Conservation (phyloP, 1,140 invertebrate species). For the Triops cancriformis region DNA sequence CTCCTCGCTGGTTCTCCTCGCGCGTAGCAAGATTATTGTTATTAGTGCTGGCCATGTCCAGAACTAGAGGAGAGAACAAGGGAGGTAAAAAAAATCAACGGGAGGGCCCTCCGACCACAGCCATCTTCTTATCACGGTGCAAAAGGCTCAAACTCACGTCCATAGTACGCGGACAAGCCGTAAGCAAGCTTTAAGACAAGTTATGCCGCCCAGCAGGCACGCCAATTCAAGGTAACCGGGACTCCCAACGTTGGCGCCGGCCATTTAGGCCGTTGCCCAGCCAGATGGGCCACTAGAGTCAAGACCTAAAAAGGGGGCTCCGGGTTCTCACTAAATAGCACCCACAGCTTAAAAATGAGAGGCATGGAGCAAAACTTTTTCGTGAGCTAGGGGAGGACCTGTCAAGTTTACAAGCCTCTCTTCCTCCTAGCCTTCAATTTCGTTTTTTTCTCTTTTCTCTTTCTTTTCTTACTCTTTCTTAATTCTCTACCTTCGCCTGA, state of each 20-base stretch:
- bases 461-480: too few relatives aligned
- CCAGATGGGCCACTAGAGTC: background rate
- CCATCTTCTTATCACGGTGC: background rate
- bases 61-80: conserved; percentile 1
- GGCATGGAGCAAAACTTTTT: background rate
- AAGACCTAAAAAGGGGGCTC: conserved; percentile 1
- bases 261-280: conserved; percentile 6
- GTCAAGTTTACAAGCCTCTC: background rate
- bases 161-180: background rate
- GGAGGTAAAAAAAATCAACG: background rate
- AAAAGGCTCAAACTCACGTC: background rate
- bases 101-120: background rate
- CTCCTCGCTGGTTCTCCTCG: background rate
- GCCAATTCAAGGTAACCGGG: conserved; percentile 2
- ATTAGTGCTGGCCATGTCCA: background rate
- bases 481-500: too few relatives aligned
- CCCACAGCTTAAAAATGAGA: background rate
- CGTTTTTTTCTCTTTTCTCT: background rate
- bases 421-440: conserved; percentile 2
- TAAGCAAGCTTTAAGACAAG: background rate
- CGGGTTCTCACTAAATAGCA: background rate
- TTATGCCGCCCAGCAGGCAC: background rate
- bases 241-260: background rate
- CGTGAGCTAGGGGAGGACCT: conserved; percentile 2
- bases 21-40: background rate